phyloP scores from a whole-genome alignment of 2,113 vertebrate species.

The Microtus richardsoni region DNA sequence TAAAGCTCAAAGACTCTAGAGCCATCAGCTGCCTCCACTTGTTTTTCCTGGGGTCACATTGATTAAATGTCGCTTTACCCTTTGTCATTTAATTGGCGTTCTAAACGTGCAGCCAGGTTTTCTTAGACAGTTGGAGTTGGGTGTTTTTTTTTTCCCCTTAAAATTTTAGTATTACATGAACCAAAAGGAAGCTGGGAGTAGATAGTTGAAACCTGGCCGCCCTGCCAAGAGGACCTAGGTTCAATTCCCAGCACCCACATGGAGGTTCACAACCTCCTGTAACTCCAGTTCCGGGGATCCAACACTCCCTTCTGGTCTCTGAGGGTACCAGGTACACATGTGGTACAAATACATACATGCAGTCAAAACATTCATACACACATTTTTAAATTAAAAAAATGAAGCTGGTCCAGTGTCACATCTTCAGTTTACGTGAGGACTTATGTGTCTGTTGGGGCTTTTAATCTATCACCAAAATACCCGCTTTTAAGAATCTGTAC shows the following conservation, averaged over 20 bases:
- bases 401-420: background rate
- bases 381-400: background rate
- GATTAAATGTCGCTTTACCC: background rate
- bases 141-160: background rate
- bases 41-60: background rate
- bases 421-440: background rate
- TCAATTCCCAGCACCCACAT: background rate
- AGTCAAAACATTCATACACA: background rate
- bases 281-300: background rate
- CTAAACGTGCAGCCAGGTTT: background rate
- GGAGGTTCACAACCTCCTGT: background rate
- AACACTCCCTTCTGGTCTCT: background rate
- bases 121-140: background rate
- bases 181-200: background rate
- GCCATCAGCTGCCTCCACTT: background rate
- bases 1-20: background rate
- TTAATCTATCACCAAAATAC: background rate
- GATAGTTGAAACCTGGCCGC: background rate
- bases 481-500: background rate
- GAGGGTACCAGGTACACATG: background rate
- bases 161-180: background rate
- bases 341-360: background rate
- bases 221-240: background rate
- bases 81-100: background rate
- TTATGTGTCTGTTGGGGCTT: background rate